These are phyloP conservation scores for Ennomos quercinarius DNA, from an alignment of 2,888 invertebrate species.

Conservation along the genomic window DNA sequence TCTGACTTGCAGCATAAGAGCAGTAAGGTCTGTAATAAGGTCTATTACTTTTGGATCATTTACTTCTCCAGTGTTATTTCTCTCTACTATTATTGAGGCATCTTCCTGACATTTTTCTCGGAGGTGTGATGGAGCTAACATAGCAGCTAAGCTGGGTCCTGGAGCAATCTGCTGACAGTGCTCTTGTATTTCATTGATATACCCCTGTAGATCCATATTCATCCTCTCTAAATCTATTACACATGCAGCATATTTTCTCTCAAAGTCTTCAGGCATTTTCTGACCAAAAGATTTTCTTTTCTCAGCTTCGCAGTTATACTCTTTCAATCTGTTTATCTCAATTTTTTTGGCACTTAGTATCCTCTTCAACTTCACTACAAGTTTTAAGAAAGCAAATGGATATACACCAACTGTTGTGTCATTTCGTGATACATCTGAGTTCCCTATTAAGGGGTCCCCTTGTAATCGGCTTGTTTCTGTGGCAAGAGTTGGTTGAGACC, in stretches of 20 bases:
- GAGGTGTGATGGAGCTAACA: constrained; percentile 95
- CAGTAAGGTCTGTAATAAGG: constrained; percentile 94
- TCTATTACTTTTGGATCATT: constrained; percentile 88
- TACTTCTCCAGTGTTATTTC: constrained; percentile 87
- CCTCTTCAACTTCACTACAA: constrained; percentile 94
- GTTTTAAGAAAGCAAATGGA: constrained; percentile 93
- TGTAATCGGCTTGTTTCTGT: constrained; percentile 71
- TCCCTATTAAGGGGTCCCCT: constrained; percentile 90
- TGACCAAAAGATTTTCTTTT: constrained; percentile 92
- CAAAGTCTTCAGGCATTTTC: constrained; percentile 93
- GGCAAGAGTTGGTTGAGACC: constrained; percentile 62
- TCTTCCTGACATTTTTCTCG: constrained; percentile 95
- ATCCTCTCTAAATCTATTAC: constrained; percentile 96
- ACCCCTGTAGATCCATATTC: constrained; percentile 94
- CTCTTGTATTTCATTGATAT: constrained; percentile 93
- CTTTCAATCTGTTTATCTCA: constrained; percentile 91
- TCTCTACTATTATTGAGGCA: constrained; percentile 92
- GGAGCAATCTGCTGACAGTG: constrained; percentile 95
- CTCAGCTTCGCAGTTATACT: constrained; percentile 96
- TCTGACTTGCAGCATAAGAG: constrained; percentile 95
- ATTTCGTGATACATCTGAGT: constrained; percentile 72
- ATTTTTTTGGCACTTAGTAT: constrained; percentile 92
- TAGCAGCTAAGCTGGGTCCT: constrained; percentile 93
- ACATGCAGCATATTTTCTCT: constrained; percentile 94
- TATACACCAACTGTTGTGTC: constrained; percentile 90